A percentile compares a stretch with the other conserved stretches of the same genome.
phyloP scores from a whole-genome alignment of 2,113 vertebrate genomes.

The Paradisaea rubra region DNA sequence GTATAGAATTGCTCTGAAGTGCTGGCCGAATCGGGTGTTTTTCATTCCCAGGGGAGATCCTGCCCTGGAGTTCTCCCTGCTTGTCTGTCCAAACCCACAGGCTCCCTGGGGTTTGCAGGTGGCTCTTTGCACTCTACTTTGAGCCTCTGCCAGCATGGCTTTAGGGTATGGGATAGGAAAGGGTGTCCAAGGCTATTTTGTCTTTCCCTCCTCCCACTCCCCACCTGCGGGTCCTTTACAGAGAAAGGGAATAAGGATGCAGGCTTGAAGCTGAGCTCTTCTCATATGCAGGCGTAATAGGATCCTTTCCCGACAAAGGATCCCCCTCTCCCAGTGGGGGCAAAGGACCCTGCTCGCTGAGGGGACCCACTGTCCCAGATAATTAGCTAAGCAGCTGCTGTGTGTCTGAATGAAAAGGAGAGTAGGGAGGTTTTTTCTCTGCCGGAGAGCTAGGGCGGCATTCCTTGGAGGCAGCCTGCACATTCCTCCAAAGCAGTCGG shows the following conservation, averaged over 20 bases:
- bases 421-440: not conserved
- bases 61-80: not conserved
- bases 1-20: not conserved
- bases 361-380: constrained; percentile 5
- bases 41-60: not conserved
- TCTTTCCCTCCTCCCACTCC: not conserved
- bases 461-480: not conserved
- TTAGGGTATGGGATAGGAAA: not conserved
- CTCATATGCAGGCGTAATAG: not conserved
- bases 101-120: not conserved
- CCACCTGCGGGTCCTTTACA: not conserved
- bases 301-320: constrained; percentile 20
- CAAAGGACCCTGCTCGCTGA: not conserved
- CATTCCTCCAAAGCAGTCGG: not conserved
- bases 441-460: not conserved
- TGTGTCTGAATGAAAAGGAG: constrained; percentile 19
- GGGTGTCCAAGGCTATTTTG: not conserved
- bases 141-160: not conserved
- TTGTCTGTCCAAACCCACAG: not conserved
- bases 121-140: not conserved
- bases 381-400: constrained; percentile 45
- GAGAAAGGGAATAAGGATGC: not conserved
- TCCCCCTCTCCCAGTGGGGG: not conserved
- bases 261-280: not conserved
- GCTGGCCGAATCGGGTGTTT: fast-evolving